A percentile compares a stretch with the other conserved stretches of the same genome.
phyloP scores from a whole-genome alignment of 2,888 invertebrate species.

The Xanthostigma xanthostigma region DNA sequence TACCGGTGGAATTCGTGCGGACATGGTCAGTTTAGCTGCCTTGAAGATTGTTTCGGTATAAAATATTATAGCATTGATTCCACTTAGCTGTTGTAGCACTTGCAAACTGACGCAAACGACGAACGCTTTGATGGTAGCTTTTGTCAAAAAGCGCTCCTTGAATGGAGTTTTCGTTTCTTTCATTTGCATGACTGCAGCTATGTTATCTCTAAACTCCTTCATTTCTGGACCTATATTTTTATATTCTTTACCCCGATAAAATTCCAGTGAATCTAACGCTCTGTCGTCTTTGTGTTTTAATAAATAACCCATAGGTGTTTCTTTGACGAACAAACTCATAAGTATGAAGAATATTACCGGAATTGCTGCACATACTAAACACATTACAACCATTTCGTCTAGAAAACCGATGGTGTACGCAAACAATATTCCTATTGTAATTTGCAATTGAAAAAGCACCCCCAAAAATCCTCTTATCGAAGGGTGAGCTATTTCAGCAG shows the following conservation, averaged over 20 bases:
- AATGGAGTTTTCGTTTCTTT: constrained; percentile 5
- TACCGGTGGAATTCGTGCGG: constrained; percentile 48
- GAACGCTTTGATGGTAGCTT: constrained; percentile 22
- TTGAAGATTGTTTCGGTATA: constrained; percentile 55
- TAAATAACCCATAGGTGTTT: constrained; percentile 53
- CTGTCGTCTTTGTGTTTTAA: constrained; percentile 35
- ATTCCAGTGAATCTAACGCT: constrained; percentile 44
- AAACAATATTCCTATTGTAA: constrained; percentile 62
- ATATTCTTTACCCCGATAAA: constrained; percentile 54
- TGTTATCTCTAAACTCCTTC: constrained; percentile 39
- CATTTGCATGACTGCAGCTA: constrained; percentile 12
- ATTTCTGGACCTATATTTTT: constrained; percentile 42
- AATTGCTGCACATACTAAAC: constrained; percentile 43
- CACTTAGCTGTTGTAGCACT: constrained; percentile 61
- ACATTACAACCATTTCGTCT: constrained; percentile 49
- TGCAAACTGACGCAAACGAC: constrained; percentile 28
- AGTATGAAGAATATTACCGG: constrained; percentile 44
- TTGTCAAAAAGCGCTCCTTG: constrained; percentile 14
- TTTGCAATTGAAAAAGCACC: constrained; percentile 60
- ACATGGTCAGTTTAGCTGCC: constrained; percentile 48
- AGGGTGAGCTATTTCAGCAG: constrained; percentile 68
- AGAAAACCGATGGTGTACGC: constrained; percentile 53
- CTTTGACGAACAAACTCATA: constrained; percentile 53
- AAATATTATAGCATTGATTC: constrained; percentile 67
- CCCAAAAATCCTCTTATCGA: constrained; percentile 67